A percentile compares a stretch with the other conserved stretches of the same genome.
These are phyloP conservation scores for Plebejus argus DNA, from an alignment of 2,888 invertebrate genomes.

Conservation along the genomic window DNA sequence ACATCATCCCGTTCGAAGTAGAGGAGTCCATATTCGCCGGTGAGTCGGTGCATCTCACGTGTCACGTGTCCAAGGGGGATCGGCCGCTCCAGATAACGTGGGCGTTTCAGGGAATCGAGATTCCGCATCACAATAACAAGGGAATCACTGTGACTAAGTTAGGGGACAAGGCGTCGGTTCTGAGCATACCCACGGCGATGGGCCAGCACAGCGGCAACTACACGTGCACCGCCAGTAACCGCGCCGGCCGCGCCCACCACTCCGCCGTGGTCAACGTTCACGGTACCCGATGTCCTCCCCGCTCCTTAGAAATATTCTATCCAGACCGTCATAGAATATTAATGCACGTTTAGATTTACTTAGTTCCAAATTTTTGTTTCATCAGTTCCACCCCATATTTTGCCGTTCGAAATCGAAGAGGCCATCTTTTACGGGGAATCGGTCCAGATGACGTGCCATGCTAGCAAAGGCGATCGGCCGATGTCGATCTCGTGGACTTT, in stretches of 20 bases:
- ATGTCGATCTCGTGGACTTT: slow-evolving; percentile 87
- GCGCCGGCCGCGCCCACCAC: slow-evolving; percentile 79
- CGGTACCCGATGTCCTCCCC: slow-evolving; percentile 68
- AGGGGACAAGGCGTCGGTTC: slow-evolving; percentile 78
- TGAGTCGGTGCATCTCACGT: slow-evolving; percentile 84
- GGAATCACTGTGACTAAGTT: slow-evolving; percentile 78
- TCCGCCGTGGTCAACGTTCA: slow-evolving; percentile 81
- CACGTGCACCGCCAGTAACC: slow-evolving; percentile 83
- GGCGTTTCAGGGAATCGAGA: slow-evolving; percentile 84
- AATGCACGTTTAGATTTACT: slow-evolving; percentile 71
- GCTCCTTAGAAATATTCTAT: slow-evolving; percentile 40
- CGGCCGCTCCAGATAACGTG: slow-evolving; percentile 86
- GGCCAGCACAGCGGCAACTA: slow-evolving; percentile 83
- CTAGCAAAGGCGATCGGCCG: slow-evolving; percentile 87
- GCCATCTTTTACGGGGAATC: slow-evolving; percentile 85
- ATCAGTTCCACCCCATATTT: slow-evolving; percentile 84
- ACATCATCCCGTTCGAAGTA: slow-evolving; percentile 85
- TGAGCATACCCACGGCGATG: slow-evolving; percentile 81
- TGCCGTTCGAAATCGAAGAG: slow-evolving; percentile 84
- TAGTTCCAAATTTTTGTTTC: slow-evolving; percentile 61
- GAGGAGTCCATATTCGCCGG: slow-evolving; percentile 85
- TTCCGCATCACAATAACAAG: slow-evolving; percentile 77
- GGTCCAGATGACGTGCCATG: slow-evolving; percentile 84
- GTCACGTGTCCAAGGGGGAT: slow-evolving; percentile 86
- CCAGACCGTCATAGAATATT: slow-evolving; percentile 55